Base-by-base conservation (phyloP, 2,888 invertebrate species). In the Chymomyza caudatula region DNA sequence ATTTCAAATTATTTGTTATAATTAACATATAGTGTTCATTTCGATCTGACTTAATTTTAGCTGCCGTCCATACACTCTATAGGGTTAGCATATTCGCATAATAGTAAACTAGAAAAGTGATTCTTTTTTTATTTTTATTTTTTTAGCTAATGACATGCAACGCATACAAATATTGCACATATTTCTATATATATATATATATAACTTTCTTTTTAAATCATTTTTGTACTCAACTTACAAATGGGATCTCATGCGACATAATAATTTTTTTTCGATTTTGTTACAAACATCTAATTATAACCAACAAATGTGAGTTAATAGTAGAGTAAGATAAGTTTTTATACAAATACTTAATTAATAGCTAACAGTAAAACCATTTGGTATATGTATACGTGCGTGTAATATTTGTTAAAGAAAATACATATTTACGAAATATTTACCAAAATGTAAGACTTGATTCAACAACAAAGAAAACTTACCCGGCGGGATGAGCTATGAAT, bases 401-500 rank as follows among this genome's bases (percentile, higher is more conserved):
- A 61, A 65, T 58, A 76, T 23, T 37, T 37, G 47, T 47, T 47
- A 17, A 47, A 17, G 47, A 13, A n/a, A 47, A 17, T 47, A 17
- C 19, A 17, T n/a, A 47, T 47, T 47, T 47, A 8, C 19, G 29
- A 37, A 37, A 25, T 11, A n/a, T 37, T 25, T 59, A 37, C 23
- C 19, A 37, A 42, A 63, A 19, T 44, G 22, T 55, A 13, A 54
- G 6, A 66, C 29, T 52, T 44, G 52, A 53, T 17, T 57, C 37
- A 71, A 70, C 65, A 67, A 73, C 64, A 80, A 83, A 83, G 74
- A 77, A 80, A 89, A 90, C 90, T 90, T 90, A 90, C 90, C 90
- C 90, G 90, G 88, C 90, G 90, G 89, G 90, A 89, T 89, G 90
- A 88, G 88, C 88, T 90, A 90, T 90, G 89, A 89, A 90, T 90